Evolutionary conservation across 2,888 invertebrate genomes (phyloP), one percentile per base, ranked within the genome.

Genomic region (Invenusta paracnida): DNA sequence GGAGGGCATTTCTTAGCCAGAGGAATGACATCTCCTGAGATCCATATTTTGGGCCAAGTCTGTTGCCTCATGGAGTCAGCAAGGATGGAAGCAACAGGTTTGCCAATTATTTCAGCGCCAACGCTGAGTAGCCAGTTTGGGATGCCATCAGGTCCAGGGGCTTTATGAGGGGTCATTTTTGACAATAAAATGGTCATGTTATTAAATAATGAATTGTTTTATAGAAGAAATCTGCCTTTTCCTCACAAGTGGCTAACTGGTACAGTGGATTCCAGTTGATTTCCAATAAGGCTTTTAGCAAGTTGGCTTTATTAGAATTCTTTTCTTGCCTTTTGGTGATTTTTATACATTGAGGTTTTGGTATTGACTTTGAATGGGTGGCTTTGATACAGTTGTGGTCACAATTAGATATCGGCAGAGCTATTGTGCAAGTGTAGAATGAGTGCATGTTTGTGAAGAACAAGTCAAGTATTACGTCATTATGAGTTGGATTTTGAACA

Each of bases 11-110:
- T 73, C 27, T 73, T 73, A 73, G 73, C 73, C 73, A 73, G 73
- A 73, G 73, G 73, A 73, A 73, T 73, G 73, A 73, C 73, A 73
- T 73, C 73, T n/a, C 73, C 73, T 73, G 73, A 73, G 73, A 73
- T 73, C 73, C 73, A 73, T 73, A 73, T 73, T 73, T 73, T 73
- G 73, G 73, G 73, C 73, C 73, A 73, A 73, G 73, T 73, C 73
- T 73, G 73, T 73, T 73, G 73, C 73, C 73, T 73, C 73, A 73
- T 73, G 73, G 73, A 73, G 73, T 73, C 73, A 23, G 73, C 73
- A 23, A 73, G 73, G 73, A 73, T 73, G 73, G 73, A 73, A 73
- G 73, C 73, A 23, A 73, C 73, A 73, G 73, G 73, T 73, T 73
- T 73, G 73, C 73, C 73, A 73, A 73, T 73, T 73, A 73, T 73